Base-by-base conservation (phyloP, 30 jellyfish, hydroid and myxozoan genomes). In the Nemopilema nomurai region DNA sequence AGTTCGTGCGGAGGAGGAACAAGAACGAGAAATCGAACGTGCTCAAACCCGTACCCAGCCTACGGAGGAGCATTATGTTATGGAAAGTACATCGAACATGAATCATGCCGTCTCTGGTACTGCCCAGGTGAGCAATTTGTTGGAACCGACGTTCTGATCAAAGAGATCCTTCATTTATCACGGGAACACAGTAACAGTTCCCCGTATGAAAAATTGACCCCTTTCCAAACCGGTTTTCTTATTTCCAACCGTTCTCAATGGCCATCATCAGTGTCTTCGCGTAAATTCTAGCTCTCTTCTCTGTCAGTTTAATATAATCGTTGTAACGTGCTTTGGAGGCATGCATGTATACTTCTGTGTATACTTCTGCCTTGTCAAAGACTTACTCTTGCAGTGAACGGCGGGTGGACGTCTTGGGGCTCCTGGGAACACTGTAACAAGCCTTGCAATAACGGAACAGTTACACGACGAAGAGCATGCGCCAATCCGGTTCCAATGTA, bases 321-420 rank as follows among this genome's bases (percentile, higher is more conserved):
- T n/a, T n/a, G n/a, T n/a, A n/a, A n/a, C n/a, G n/a, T n/a, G n/a
- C n/a, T n/a, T n/a, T n/a, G n/a, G n/a, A n/a, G n/a, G n/a, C n/a
- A n/a, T n/a, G n/a, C n/a, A n/a, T n/a, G n/a, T n/a, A n/a, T n/a
- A n/a, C n/a, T n/a, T n/a, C n/a, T n/a, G n/a, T n/a, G n/a, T n/a
- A n/a, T n/a, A n/a, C n/a, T n/a, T n/a, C n/a, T n/a, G n/a, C n/a
- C n/a, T n/a, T n/a, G n/a, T n/a, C n/a, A n/a, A n/a, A n/a, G n/a
- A n/a, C n/a, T n/a, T n/a, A n/a, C n/a, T n/a, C n/a, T 41, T 41
- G 57, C 49, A 83, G 92, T 83, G 29, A 23, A 83, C 26, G 92
- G 92, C 0, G 87, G 80, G 23, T 83, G 92, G 92, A 17, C 92
- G 3, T 69, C 26, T 0, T 83, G 85, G 85, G 27, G 87, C 16